Base-by-base conservation (phyloP, 2,113 vertebrate species). In the Spea multiplicata region DNA sequence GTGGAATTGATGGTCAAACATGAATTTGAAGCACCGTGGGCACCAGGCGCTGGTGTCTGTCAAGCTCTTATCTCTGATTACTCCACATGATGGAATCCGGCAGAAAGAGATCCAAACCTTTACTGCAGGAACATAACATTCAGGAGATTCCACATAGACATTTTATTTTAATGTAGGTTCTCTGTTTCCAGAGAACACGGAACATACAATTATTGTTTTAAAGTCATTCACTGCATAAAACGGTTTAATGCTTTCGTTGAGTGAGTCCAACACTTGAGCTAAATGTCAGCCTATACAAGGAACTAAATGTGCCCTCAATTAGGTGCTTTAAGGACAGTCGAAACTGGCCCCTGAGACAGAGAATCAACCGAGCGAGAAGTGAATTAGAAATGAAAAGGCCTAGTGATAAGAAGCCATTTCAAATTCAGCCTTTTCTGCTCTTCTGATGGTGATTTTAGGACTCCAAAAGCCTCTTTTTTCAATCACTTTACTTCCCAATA, bases 381-480 rank as follows among this genome's bases (percentile, higher is more conserved):
- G 55, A 57, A 76, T 76, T 10, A 69, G 52, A 59, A 44, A 76
- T 76, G 75, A 76, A 76, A 76, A 61, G 74, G 52, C 74, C 53
- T 76, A 65, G 13, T 69, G 66, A 76, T 76, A 69, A 47, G 44
- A 68, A 61, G 10, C 66, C 53, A 17, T 57, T 30, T 45, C 52
- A 12, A 57, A 76, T 68, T 53, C 75, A 61, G 75, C 44, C 12
- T 48, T 76, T 69, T 76, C 8, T 44, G 45, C 44, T n/a, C 65
- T 67, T 30, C 30, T 30, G 30, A 30, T 30, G 30, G 30, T 30
- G 2, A 30, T 30, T 30, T 30, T 30, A 30, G 30, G 30, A 30
- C 30, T 64, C n/a, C 61, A 64, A 64, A 64, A 64, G 5, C 3
- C 16, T 61, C 9, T 61, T 14, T 61, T 13, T 13, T 13, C 8